These are phyloP conservation scores for Cantharis nigra DNA, from an alignment of 2,888 invertebrate genomes.

Conservation along the genomic window DNA sequence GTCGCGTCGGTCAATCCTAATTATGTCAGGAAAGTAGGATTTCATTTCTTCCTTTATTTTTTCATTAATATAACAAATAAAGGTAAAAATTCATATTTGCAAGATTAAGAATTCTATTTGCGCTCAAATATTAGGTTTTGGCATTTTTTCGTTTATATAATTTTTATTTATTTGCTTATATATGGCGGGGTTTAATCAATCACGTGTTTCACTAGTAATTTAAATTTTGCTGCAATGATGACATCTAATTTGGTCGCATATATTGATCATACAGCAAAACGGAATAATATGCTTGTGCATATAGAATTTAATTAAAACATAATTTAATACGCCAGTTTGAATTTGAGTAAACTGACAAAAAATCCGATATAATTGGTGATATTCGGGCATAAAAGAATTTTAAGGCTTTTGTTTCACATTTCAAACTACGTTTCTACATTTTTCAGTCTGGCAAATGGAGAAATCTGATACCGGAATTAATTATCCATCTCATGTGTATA, in stretches of 20 bases:
- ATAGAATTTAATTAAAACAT: conserved; percentile 49
- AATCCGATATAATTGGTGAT: background rate
- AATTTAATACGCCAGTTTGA: conserved; percentile 47
- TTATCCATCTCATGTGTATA: too few species aligned
- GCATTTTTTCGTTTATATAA: background rate
- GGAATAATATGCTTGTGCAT: conserved; percentile 32
- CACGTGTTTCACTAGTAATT: conserved; percentile 23
- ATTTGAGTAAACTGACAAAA: conserved; percentile 32
- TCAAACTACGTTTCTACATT: background rate
- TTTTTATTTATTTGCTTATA: background rate
- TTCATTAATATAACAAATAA: background rate
- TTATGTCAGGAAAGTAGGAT: background rate
- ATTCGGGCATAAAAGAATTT: too few species aligned
- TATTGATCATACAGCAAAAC: conserved; percentile 43
- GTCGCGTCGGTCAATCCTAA: background rate
- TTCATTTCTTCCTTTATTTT: background rate
- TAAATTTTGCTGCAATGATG: conserved; percentile 49
- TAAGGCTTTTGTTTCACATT: background rate
- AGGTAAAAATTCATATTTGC: background rate
- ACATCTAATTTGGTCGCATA: conserved; percentile 46
- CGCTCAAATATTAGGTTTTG: background rate
- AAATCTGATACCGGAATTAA: background rate
- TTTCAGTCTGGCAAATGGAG: background rate
- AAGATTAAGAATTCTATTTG: background rate
- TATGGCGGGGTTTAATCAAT: conserved; percentile 35